Conservation (phyloP, 2,113 vertebrate species). For the Cephalopterus ornatus region DNA sequence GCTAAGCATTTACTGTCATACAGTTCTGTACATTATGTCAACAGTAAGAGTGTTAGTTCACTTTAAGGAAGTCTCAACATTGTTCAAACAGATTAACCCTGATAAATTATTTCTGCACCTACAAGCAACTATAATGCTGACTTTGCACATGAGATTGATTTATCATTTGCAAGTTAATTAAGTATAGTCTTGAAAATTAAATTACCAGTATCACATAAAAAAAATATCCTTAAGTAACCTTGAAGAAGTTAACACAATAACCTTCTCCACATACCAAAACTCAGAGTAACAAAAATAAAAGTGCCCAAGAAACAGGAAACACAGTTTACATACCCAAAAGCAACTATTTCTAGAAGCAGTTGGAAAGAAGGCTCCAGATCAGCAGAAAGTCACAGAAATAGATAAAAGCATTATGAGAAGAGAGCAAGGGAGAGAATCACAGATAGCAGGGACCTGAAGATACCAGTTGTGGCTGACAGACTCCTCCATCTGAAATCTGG, state of each 20-base stretch:
- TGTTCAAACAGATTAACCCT: neutral
- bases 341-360: neutral
- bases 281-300: conserved; percentile 4
- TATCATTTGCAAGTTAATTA: neutral
- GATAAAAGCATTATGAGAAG: neutral
- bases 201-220: neutral
- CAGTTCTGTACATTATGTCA: neutral
- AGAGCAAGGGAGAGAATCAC: neutral
- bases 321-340: neutral
- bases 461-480: neutral
- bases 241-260: neutral
- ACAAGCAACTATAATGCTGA: neutral
- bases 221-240: neutral
- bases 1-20: neutral
- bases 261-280: neutral
- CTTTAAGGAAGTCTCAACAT: neutral
- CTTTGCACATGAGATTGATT: neutral
- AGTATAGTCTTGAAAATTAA: neutral
- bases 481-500: neutral
- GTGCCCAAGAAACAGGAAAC: neutral
- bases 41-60: neutral
- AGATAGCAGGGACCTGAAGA: neutral
- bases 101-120: neutral
- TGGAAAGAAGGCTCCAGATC: neutral
- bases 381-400: neutral